These are phyloP conservation scores for Norana najaformis DNA, from an alignment of 2,888 invertebrate genomes.

Conservation along the genomic window DNA sequence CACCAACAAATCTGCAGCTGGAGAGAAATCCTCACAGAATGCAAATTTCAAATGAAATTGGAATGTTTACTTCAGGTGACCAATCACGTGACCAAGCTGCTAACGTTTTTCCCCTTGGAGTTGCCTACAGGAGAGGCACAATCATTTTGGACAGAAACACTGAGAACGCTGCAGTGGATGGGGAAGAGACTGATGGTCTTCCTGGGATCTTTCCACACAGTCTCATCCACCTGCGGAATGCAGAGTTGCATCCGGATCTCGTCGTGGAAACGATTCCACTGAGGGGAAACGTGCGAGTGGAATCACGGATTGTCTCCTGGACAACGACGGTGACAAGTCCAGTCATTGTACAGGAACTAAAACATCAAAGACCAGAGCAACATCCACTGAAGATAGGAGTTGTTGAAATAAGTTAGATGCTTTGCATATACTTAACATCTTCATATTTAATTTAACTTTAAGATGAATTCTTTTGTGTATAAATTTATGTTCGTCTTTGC, in stretches of 20 bases:
- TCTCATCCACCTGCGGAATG: constrained; percentile 5
- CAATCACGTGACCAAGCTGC: background rate
- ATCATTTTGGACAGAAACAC: background rate
- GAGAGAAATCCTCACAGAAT: background rate
- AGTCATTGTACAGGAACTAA: background rate
- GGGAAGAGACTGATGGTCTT: background rate
- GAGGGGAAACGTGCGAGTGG: background rate
- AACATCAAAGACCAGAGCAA: background rate
- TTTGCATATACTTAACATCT: background rate
- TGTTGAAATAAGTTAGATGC: background rate
- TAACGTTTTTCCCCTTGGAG: background rate
- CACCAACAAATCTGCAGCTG: background rate
- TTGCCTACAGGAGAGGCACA: background rate
- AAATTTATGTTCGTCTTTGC: background rate
- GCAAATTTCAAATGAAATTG: background rate
- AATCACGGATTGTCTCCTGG: background rate
- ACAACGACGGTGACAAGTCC: background rate
- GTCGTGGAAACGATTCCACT: background rate
- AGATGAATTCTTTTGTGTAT: background rate
- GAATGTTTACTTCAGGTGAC: background rate
- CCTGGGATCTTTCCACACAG: background rate
- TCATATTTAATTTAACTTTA: background rate
- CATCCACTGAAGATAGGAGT: background rate
- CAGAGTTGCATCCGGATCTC: background rate
- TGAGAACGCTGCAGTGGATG: background rate